These are phyloP conservation scores for Trichogramma pretiosum DNA, from an alignment of 1,140 invertebrate genomes.

Conservation along the genomic window DNA sequence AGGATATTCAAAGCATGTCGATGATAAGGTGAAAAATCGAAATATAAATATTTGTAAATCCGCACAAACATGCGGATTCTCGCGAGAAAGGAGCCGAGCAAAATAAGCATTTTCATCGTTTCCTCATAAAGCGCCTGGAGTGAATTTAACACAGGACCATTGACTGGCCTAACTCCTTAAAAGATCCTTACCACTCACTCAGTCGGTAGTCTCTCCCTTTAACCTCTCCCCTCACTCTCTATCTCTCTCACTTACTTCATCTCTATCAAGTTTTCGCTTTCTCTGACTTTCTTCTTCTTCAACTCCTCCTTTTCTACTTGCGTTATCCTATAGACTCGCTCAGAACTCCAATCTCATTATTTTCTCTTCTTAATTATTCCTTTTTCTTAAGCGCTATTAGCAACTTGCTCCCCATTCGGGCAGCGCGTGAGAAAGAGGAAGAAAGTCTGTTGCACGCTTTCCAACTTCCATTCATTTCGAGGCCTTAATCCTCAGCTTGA, in stretches of 20 bases:
- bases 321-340: not conserved
- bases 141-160: not conserved
- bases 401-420: no score
- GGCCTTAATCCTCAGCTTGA: conserved; percentile 19
- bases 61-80: not conserved
- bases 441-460: conserved; percentile 18
- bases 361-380: conserved; percentile 29
- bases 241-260: no score
- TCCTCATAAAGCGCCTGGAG: not conserved
- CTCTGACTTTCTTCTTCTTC: not conserved
- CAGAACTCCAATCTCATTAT: conserved; percentile 28
- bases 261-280: not conserved
- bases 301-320: not conserved
- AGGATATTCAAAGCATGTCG: no score
- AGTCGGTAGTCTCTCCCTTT: not conserved
- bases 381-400: conserved; percentile 30
- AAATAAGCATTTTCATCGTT: not conserved
- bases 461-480: conserved; percentile 22
- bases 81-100: not conserved
- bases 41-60: no score
- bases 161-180: not conserved
- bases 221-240: conserved; percentile 7
- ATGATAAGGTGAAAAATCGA: no score
- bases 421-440: conserved; percentile 7
- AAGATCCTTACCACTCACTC: not conserved